A percentile compares a stretch with the other conserved stretches of the same genome.
Evolutionary conservation across 2,113 vertebrate species (phyloP).

Genomic region (Desmodus rotundus): DNA sequence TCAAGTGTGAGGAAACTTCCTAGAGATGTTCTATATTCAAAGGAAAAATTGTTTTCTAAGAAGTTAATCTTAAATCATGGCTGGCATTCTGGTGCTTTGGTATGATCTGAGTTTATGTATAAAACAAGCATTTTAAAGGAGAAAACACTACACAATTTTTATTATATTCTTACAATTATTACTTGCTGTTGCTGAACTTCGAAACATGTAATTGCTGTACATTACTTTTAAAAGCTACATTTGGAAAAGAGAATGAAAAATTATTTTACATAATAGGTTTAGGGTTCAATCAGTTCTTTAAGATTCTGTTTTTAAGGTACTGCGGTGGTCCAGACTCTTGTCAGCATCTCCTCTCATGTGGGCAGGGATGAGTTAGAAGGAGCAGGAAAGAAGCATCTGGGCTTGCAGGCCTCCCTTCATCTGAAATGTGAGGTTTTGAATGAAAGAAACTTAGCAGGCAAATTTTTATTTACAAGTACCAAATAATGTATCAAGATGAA

Average conservation of each 20-base stretch:
- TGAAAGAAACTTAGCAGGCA: neutral
- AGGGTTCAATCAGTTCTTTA: neutral
- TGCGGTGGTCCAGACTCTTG: neutral
- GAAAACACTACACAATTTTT: neutral
- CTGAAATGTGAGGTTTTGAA: constrained; percentile 23
- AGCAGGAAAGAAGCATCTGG: neutral
- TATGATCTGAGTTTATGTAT: constrained; percentile 14
- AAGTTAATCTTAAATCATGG: neutral
- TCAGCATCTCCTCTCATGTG: neutral
- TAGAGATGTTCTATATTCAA: constrained; percentile 23
- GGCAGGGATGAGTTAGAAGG: neutral
- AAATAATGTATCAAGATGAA: neutral
- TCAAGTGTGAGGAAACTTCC: neutral
- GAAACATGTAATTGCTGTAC: neutral
- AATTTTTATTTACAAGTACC: neutral
- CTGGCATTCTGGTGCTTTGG: neutral
- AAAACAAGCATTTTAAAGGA: neutral
- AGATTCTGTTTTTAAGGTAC: neutral
- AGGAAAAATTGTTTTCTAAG: neutral
- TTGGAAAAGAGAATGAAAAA: neutral
- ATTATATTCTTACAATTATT: neutral
- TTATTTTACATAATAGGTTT: neutral
- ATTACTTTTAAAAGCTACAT: neutral
- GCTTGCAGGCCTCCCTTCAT: neutral
- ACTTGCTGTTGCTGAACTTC: constrained; percentile 23